phyloP scores from a whole-genome alignment of 92 coral and sea anemone species.

The Parazoanthus darwini region DNA sequence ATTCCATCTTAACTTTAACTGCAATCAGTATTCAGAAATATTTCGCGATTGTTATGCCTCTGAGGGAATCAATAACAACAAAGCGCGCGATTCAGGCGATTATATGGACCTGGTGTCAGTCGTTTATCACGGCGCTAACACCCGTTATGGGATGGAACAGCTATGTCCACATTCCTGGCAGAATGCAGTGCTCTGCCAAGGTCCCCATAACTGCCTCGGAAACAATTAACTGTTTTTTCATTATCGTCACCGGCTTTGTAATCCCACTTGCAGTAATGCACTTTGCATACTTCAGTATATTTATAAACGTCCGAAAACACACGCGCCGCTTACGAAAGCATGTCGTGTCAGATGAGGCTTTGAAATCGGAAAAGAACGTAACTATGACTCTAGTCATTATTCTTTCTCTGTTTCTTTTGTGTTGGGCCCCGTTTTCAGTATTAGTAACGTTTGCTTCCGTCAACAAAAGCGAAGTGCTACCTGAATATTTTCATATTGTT shows the following conservation, averaged over 20 bases:
- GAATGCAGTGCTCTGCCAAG: constrained; percentile 66
- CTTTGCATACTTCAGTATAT: constrained; percentile 60
- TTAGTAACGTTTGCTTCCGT: constrained; percentile 54
- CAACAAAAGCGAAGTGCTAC: constrained; percentile 41
- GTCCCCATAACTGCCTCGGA: constrained; percentile 49
- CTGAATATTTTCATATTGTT: constrained; percentile 50
- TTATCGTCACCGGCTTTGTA: constrained; percentile 64
- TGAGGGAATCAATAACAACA: constrained; percentile 43
- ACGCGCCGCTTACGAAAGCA: constrained; percentile 55
- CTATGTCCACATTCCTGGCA: constrained; percentile 60
- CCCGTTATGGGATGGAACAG: constrained; percentile 64
- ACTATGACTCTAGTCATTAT: constrained; percentile 60
- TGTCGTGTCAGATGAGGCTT: constrained; percentile 37
- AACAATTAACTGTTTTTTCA: constrained; percentile 57
- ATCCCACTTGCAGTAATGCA: constrained; percentile 63
- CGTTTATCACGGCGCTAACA: constrained; percentile 55
- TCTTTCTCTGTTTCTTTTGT: constrained; percentile 55
- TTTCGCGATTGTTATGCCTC: constrained; percentile 54
- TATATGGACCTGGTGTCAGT: constrained; percentile 59
- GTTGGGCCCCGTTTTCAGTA: constrained; percentile 69
- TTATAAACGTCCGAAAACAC: constrained; percentile 57
- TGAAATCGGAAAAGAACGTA: constrained; percentile 53
- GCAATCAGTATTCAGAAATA: constrained; percentile 68
- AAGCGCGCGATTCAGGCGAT: constrained; percentile 50
- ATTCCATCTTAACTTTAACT: constrained; percentile 63